Conservation (phyloP, 2,888 invertebrate species). For the Tenodera sinensis region DNA sequence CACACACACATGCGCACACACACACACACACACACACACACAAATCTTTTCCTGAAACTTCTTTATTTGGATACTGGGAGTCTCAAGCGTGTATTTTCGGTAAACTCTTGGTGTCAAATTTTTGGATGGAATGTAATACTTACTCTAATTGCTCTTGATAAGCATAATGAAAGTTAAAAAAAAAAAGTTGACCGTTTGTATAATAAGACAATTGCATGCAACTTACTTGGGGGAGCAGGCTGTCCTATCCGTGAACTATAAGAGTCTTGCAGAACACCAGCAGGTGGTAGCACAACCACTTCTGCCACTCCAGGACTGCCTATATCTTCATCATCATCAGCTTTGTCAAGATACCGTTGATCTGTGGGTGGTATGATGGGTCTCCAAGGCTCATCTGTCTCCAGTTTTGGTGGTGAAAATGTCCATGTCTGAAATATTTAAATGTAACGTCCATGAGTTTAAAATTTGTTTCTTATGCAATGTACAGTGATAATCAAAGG, state of each 20-base stretch:
- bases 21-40: too few relatives aligned
- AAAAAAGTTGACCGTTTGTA: not conserved
- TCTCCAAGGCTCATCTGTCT: slow-evolving; percentile 6
- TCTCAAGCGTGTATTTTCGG: too few relatives aligned
- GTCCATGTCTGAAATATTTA: not conserved
- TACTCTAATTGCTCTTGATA: too few relatives aligned
- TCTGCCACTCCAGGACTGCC: slow-evolving; percentile 2
- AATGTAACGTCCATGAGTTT: not conserved
- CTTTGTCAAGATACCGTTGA: not conserved
- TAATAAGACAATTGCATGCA: not conserved
- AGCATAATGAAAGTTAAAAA: not conserved
- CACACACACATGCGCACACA: too few relatives aligned
- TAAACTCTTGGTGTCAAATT: too few relatives aligned
- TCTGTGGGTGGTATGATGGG: not conserved
- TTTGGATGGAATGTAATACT: too few relatives aligned
- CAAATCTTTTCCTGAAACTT: too few relatives aligned
- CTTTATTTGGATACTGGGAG: too few relatives aligned
- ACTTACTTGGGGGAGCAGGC: not conserved
- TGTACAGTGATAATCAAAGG: too few relatives aligned
- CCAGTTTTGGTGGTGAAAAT: not conserved
- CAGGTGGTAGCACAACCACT: not conserved
- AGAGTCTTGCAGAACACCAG: not conserved
- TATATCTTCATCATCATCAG: not conserved
- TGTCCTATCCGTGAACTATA: slow-evolving; percentile 1
- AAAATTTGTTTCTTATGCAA: not conserved